Conservation (phyloP, 2,888 invertebrate species). For the Cenopis cana region DNA sequence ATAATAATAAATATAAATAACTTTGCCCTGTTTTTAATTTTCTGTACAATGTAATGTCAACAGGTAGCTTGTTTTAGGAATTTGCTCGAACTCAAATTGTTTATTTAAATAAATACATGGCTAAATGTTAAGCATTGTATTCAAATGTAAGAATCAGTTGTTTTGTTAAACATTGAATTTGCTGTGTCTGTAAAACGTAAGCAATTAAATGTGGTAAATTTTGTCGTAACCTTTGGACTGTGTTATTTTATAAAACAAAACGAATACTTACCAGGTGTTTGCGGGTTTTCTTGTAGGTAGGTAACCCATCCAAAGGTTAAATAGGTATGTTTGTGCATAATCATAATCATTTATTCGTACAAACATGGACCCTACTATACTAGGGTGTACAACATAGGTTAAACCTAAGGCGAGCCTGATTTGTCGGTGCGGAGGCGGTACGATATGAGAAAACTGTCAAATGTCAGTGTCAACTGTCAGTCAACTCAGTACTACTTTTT, state of each 20-base stretch:
- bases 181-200: constrained; percentile 21
- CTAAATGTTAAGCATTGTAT: constrained; percentile 39
- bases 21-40: too few species aligned
- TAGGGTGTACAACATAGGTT: too few species aligned
- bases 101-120: constrained; percentile 16
- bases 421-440: too few species aligned
- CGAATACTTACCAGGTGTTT: constrained; percentile 12
- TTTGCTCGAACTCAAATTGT: constrained; percentile 22
- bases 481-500: too few species aligned
- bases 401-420: too few species aligned
- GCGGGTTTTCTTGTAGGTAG: neutral
- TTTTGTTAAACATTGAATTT: constrained; percentile 30
- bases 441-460: too few species aligned
- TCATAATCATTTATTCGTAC: too few species aligned
- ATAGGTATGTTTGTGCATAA: neutral
- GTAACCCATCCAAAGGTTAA: constrained; percentile 1
- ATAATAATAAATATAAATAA: too few species aligned
- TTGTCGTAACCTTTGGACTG: constrained; percentile 35
- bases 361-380: too few species aligned
- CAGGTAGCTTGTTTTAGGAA: constrained; percentile 17
- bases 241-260: constrained; percentile 10
- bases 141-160: constrained; percentile 38
- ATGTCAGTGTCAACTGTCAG: too few species aligned
- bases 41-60: neutral
- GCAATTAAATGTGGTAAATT: constrained; percentile 30